phyloP scores from a whole-genome alignment of 1,140 invertebrate species.

The Drosophila miranda region DNA sequence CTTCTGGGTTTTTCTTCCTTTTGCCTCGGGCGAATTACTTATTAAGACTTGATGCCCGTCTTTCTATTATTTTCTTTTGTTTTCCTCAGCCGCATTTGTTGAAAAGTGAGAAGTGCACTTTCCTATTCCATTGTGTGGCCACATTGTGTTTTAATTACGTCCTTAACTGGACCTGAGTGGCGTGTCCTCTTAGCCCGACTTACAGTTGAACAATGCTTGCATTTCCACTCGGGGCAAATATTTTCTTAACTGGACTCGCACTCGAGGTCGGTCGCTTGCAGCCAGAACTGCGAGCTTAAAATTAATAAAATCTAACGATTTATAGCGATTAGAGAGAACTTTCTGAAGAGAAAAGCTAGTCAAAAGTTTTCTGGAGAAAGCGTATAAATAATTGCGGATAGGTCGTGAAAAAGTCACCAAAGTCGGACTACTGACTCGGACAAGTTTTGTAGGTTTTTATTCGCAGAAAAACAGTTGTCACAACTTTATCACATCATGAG shows the following conservation, averaged over 20 bases:
- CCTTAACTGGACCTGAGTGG: slow-evolving; percentile 63
- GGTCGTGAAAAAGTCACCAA: no score
- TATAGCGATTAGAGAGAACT: no score
- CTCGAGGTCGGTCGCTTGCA: slow-evolving; percentile 5
- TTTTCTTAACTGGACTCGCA: slow-evolving; percentile 13
- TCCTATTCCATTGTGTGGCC: slow-evolving; percentile 50
- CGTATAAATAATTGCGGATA: no score
- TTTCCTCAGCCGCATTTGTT: slow-evolving; percentile 63
- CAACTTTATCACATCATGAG: no score
- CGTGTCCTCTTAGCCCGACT: slow-evolving; percentile 50
- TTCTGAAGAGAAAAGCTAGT: no score
- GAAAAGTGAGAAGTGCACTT: slow-evolving; percentile 69
- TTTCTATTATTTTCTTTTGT: slow-evolving; percentile 51
- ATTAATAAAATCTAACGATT: no score
- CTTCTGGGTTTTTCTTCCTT: slow-evolving; percentile 16
- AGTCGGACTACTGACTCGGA: no score
- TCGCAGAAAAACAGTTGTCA: no score
- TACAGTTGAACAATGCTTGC: slow-evolving; percentile 52
- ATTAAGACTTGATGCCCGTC: slow-evolving; percentile 48
- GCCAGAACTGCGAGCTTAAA: no score
- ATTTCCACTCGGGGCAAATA: slow-evolving; percentile 37
- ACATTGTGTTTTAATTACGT: slow-evolving; percentile 75
- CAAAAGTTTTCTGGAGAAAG: no score
- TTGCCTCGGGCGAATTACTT: slow-evolving; percentile 23
- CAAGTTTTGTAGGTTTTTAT: no score